Evolutionary conservation across 2,113 vertebrate genomes (phyloP).

Genomic region (Pseudopipra pipra): DNA sequence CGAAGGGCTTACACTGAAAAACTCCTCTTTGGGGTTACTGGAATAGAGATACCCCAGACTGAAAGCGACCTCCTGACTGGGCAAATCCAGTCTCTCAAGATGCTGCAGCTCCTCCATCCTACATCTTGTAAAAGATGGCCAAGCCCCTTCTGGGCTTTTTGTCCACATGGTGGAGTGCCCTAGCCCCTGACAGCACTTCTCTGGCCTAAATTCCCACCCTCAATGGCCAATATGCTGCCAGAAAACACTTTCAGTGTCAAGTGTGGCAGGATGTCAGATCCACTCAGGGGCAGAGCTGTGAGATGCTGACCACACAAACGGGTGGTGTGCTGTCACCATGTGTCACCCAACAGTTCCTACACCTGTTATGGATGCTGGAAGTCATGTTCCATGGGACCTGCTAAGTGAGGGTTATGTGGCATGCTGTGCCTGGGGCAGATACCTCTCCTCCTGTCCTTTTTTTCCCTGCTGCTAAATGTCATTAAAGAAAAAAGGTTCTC

Average conservation of each 20-base stretch:
- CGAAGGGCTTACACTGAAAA: neutral
- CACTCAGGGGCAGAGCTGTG: neutral
- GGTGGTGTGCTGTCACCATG: rapidly evolving
- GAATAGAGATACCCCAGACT: neutral
- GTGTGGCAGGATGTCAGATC: neutral
- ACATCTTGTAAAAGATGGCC: neutral
- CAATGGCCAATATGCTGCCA: neutral
- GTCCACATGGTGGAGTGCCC: neutral
- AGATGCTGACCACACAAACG: neutral
- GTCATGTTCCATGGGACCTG: neutral
- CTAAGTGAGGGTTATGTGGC: neutral
- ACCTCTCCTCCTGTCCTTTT: neutral
- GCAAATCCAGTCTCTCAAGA: neutral
- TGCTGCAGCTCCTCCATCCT: neutral
- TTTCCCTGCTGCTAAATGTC: rapidly evolving
- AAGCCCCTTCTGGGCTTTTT: neutral
- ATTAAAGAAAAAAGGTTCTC: neutral
- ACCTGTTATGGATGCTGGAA: neutral
- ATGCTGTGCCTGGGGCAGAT: neutral
- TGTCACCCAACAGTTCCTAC: neutral
- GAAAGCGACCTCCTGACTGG: neutral
- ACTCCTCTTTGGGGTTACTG: neutral
- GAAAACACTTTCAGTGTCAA: neutral
- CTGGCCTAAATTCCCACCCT: neutral
- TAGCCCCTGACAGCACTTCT: neutral